Evolutionary conservation across 2,113 vertebrate species (phyloP).

Genomic region (Hydropotes inermis): DNA sequence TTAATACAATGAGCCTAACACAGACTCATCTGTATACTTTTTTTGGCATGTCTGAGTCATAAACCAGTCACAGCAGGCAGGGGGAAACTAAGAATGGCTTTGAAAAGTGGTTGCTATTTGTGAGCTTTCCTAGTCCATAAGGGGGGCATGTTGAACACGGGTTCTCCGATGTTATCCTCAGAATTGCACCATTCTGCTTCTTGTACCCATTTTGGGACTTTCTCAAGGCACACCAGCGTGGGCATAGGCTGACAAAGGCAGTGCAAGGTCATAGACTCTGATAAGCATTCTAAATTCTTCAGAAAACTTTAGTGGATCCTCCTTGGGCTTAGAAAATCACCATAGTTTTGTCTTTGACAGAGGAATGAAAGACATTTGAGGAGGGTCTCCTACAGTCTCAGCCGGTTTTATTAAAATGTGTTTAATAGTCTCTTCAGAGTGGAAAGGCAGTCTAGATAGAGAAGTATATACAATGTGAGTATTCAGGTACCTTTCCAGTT

Average conservation of each 20-base stretch:
- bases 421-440: background rate
- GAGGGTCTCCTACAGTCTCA: background rate
- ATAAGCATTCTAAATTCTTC: background rate
- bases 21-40: background rate
- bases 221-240: background rate
- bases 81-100: background rate
- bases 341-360: background rate
- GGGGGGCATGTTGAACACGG: background rate
- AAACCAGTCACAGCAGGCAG: background rate
- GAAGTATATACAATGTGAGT: background rate
- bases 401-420: background rate
- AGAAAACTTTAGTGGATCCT: background rate
- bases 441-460: background rate
- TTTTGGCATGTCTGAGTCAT: background rate
- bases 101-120: background rate
- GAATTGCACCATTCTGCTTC: background rate
- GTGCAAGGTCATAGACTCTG: background rate
- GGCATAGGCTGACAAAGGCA: background rate
- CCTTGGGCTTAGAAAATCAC: background rate
- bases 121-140: background rate
- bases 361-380: background rate
- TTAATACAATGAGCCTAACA: background rate
- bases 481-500: background rate
- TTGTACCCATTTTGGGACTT: background rate
- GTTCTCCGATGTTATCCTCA: background rate